Conservation (phyloP, 2,797 vertebrate genomes). For the Tragopan temminckii region DNA sequence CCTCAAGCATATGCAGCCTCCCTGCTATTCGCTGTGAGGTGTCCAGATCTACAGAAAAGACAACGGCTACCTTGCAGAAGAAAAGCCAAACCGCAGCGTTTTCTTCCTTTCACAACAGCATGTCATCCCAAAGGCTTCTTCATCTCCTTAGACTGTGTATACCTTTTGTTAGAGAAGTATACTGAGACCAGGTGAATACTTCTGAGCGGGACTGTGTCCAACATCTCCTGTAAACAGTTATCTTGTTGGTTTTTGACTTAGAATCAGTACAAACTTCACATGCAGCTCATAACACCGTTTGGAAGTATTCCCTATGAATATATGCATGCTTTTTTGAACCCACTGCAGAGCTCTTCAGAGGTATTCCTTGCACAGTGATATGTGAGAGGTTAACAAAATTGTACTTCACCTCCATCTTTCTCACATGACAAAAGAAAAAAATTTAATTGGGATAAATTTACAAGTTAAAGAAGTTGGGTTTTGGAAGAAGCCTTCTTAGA, state of each 20-base stretch:
- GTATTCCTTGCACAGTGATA: neutral
- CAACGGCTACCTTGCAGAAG: neutral
- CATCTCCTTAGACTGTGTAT: accelerated
- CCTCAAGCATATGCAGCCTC: neutral
- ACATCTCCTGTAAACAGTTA: neutral
- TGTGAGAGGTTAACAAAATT: neutral
- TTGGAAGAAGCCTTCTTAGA: neutral
- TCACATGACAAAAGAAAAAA: neutral
- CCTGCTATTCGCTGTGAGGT: neutral
- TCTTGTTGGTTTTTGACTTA: neutral
- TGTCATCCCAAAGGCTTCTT: neutral
- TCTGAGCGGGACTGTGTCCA: neutral
- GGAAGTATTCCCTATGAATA: neutral
- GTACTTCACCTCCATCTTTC: neutral
- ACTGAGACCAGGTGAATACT: neutral
- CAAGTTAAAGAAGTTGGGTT: neutral
- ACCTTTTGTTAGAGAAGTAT: neutral
- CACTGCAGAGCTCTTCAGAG: neutral
- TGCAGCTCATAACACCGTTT: neutral
- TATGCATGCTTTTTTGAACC: neutral
- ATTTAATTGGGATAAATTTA: neutral
- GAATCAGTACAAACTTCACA: neutral
- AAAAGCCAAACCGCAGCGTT: neutral
- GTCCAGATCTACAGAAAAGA: neutral
- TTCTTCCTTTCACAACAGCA: neutral